Conservation (phyloP, 2,888 invertebrate genomes). For the Muschampia plurimacula region DNA sequence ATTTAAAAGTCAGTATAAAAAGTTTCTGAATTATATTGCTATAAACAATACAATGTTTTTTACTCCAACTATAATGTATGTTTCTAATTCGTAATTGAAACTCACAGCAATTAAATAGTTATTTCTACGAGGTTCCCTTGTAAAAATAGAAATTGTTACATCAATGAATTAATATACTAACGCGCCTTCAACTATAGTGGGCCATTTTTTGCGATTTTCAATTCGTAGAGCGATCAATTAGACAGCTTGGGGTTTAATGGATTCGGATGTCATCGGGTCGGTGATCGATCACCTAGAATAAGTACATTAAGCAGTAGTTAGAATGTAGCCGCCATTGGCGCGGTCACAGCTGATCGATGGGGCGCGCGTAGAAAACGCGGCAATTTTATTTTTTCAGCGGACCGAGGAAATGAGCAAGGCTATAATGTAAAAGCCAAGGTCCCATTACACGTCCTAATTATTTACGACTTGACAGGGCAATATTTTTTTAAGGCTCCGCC, state of each 20-base stretch:
- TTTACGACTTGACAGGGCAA: slow-evolving; percentile 40
- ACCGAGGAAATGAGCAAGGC: slow-evolving; percentile 36
- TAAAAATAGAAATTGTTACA: slow-evolving; percentile 32
- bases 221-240: slow-evolving; percentile 79
- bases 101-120: no score
- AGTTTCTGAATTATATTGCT: no score
- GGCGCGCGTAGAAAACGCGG: slow-evolving; percentile 45
- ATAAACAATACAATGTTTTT: no score
- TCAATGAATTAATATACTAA: slow-evolving; percentile 31
- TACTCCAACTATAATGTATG: background rate
- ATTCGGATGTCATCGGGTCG: slow-evolving; percentile 70
- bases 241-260: slow-evolving; percentile 75
- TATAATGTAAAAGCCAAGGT: slow-evolving; percentile 39
- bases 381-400: slow-evolving; percentile 37
- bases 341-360: slow-evolving; percentile 68
- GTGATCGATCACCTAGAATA: slow-evolving; percentile 77
- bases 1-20: background rate
- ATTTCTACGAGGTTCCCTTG: background rate
- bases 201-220: slow-evolving; percentile 77
- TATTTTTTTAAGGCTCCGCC: slow-evolving; percentile 39
- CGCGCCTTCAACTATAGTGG: slow-evolving; percentile 39
- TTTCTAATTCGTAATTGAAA: no score
- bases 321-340: slow-evolving; percentile 57
- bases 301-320: slow-evolving; percentile 78
- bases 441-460: slow-evolving; percentile 40